These are phyloP conservation scores for Euborellia annulipes DNA, from an alignment of 1,140 invertebrate genomes.

Conservation along the genomic window DNA sequence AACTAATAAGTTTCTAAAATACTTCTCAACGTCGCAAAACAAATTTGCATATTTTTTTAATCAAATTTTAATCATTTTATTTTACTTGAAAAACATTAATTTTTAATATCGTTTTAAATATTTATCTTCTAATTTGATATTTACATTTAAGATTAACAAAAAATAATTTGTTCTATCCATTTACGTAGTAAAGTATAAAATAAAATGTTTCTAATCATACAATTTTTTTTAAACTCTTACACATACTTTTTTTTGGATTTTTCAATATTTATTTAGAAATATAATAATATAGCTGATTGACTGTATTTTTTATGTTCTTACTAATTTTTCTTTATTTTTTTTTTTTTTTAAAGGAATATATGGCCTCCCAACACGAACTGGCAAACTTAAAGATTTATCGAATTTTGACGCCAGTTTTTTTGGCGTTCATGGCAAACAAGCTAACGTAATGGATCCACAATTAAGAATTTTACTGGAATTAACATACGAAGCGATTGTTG, in stretches of 20 bases:
- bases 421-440: slow-evolving; percentile 85
- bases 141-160: too few species aligned
- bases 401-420: slow-evolving; percentile 89
- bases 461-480: slow-evolving; percentile 77
- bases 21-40: too few species aligned
- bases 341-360: slow-evolving; percentile 35
- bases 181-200: too few species aligned
- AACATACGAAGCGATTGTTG: slow-evolving; percentile 75
- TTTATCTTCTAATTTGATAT: too few species aligned
- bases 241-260: background rate
- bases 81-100: too few species aligned
- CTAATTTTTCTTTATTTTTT: slow-evolving; percentile 1
- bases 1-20: too few species aligned
- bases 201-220: background rate
- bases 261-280: background rate
- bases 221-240: background rate
- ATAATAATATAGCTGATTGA: background rate
- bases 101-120: too few species aligned
- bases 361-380: slow-evolving; percentile 68
- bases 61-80: too few species aligned
- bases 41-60: too few species aligned
- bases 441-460: slow-evolving; percentile 90
- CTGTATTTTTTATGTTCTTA: slow-evolving; percentile 1
- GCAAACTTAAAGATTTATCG: slow-evolving; percentile 75
- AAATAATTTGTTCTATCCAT: too few species aligned